Percentiles rank a stretch among this genome's conserved stretches.
These are phyloP conservation scores for Semotilus atromaculatus DNA, from an alignment of 2,797 vertebrate species.

Conservation along the genomic window DNA sequence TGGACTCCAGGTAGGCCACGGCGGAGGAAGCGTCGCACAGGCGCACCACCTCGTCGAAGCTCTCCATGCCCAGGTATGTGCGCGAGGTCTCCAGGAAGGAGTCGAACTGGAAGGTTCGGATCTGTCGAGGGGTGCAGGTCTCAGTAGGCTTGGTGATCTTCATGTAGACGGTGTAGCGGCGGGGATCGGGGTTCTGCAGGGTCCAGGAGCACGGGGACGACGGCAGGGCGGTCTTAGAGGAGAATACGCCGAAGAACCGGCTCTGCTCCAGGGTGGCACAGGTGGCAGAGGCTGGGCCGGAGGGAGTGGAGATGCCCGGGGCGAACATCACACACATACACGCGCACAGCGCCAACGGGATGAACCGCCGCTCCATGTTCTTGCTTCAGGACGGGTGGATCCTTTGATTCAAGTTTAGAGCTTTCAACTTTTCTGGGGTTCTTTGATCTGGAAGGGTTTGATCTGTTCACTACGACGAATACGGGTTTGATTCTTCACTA, in stretches of 20 bases:
- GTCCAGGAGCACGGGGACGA: conserved; percentile 92
- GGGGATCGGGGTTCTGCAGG: conserved; percentile 96
- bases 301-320: conserved; percentile 81
- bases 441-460: conserved; percentile 59
- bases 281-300: conserved; percentile 81
- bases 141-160: conserved; percentile 91
- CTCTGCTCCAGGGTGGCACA: conserved; percentile 96
- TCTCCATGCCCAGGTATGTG: conserved; percentile 98
- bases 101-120: conserved; percentile 97
- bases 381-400: conserved; percentile 60
- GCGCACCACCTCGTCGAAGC: conserved; percentile 94
- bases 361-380: conserved; percentile 74
- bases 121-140: conserved; percentile 83
- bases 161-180: conserved; percentile 97
- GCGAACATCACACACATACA: conserved; percentile 79
- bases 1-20: conserved; percentile 94
- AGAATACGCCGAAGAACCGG: conserved; percentile 96
- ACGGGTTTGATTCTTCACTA: conserved; percentile 61
- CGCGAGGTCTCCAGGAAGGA: conserved; percentile 97
- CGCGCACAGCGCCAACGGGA: conserved; percentile 66
- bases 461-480: conserved; percentile 59
- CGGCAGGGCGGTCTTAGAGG: conserved; percentile 85
- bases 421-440: conserved; percentile 12
- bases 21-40: conserved; percentile 90
- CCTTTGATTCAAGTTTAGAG: background rate